phyloP scores from a whole-genome alignment of 2,888 invertebrate genomes.

The Cyclophora punctaria region DNA sequence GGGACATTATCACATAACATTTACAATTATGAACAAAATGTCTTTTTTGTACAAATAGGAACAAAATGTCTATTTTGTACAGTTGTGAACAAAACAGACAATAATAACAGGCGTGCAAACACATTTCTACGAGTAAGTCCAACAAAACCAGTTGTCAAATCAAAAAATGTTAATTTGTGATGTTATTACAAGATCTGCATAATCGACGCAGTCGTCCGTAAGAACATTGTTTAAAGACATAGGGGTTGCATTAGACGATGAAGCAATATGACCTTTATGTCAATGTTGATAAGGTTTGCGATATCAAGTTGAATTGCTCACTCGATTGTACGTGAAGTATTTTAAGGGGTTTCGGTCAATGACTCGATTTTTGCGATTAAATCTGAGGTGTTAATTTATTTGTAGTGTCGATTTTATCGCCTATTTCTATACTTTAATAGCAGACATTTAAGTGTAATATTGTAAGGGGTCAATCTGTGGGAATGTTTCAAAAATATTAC shows the following conservation, averaged over 20 bases:
- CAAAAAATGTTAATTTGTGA: conserved; percentile 41
- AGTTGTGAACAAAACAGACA: no score
- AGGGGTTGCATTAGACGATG: conserved; percentile 19
- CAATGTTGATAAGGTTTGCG: conserved; percentile 3
- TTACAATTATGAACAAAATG: no score
- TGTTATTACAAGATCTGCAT: conserved; percentile 49
- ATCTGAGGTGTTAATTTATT: conserved; percentile 36
- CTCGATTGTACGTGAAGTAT: conserved; percentile 13
- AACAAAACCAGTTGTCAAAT: conserved; percentile 11
- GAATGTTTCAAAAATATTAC: no score
- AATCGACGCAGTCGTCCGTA: conserved; percentile 52
- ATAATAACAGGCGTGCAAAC: no score
- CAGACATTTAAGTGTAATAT: background rate
- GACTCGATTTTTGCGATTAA: conserved; percentile 31
- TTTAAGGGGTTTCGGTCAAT: conserved; percentile 31
- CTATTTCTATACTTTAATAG: background rate
- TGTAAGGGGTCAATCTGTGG: no score
- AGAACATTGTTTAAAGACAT: conserved; percentile 34
- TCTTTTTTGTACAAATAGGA: no score
- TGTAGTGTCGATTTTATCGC: conserved; percentile 12
- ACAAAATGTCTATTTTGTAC: no score
- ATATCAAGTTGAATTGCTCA: background rate
- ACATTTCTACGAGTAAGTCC: no score
- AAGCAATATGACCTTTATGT: conserved; percentile 4
- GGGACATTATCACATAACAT: no score